Conservation (phyloP, 1,140 invertebrate genomes). For the Diploscapter pachys region DNA sequence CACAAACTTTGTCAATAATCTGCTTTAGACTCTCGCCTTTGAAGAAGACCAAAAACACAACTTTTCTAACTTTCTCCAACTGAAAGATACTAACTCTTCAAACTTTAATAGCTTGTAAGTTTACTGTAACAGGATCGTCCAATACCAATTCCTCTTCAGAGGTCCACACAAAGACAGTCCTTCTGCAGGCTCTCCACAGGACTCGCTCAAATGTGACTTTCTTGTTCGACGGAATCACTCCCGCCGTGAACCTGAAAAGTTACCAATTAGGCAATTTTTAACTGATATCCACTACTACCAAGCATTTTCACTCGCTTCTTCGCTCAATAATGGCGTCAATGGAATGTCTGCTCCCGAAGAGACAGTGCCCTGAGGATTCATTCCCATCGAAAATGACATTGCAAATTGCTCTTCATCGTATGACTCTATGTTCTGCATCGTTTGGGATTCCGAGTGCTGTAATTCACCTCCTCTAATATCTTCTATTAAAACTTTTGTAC, state of each 20-base stretch:
- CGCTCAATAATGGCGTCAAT: slow-evolving; percentile 42
- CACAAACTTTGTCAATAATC: slow-evolving; percentile 93
- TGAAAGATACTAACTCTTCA: slow-evolving; percentile 55
- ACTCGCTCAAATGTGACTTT: slow-evolving; percentile 93
- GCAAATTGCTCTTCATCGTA: not conserved
- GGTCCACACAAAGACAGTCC: slow-evolving; percentile 80
- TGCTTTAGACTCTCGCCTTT: slow-evolving; percentile 95
- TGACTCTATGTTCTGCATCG: slow-evolving; percentile 23
- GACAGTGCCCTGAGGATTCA: not conserved
- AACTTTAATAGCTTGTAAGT: no score
- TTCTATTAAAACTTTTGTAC: slow-evolving; percentile 18
- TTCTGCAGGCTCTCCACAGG: slow-evolving; percentile 93
- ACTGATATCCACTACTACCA: slow-evolving; percentile 34
- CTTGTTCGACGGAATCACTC: slow-evolving; percentile 72
- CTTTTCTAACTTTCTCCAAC: slow-evolving; percentile 88
- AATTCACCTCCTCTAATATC: slow-evolving; percentile 7
- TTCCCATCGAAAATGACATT: slow-evolving; percentile 13
- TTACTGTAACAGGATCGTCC: slow-evolving; percentile 89
- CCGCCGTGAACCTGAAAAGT: slow-evolving; percentile 63
- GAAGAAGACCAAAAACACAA: slow-evolving; percentile 96
- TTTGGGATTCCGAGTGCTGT: slow-evolving; percentile 51
- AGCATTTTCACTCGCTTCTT: slow-evolving; percentile 34
- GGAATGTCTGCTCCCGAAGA: not conserved
- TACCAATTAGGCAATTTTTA: slow-evolving; percentile 10
- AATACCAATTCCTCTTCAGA: slow-evolving; percentile 70